phyloP scores from a whole-genome alignment of 1,140 invertebrate species.

The Heterodera schachtii region DNA sequence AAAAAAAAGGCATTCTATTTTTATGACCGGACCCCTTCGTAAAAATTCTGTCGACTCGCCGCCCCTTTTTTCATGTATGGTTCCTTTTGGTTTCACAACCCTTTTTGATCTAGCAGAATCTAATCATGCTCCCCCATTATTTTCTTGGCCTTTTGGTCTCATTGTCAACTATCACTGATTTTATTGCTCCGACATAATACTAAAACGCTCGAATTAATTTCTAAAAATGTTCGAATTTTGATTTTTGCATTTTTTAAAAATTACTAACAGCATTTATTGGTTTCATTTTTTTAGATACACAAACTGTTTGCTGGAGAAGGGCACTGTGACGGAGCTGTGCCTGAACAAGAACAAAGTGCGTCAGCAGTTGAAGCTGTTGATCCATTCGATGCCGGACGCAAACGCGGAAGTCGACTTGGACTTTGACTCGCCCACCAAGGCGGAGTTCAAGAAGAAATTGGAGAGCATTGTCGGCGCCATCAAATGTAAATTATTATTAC shows the following conservation, averaged over 20 bases:
- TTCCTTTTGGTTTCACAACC: too few relatives aligned
- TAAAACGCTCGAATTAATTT: too few relatives aligned
- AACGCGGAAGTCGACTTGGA: conserved; percentile 41
- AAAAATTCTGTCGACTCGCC: too few relatives aligned
- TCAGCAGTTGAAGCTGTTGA: conserved; percentile 35
- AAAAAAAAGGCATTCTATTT: too few relatives aligned
- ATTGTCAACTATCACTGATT: too few relatives aligned
- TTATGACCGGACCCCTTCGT: too few relatives aligned
- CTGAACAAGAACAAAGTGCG: conserved; percentile 38
- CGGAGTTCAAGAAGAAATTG: conserved; percentile 37
- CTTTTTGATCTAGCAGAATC: too few relatives aligned
- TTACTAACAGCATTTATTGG: not conserved
- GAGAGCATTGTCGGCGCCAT: conserved; percentile 36
- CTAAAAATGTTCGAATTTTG: too few relatives aligned
- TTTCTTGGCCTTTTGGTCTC: too few relatives aligned
- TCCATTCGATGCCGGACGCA: conserved; percentile 37
- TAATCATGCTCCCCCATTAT: too few relatives aligned
- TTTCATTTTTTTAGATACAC: conserved; percentile 33
- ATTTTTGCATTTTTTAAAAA: conserved; percentile 1
- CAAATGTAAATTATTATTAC: conserved; percentile 34
- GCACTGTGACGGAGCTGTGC: conserved; percentile 37
- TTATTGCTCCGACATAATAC: too few relatives aligned
- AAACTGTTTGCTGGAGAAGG: conserved; percentile 41
- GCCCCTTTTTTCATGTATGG: too few relatives aligned
- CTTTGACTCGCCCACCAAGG: conserved; percentile 34